Percentiles rank a stretch among this genome's conserved stretches.
These are phyloP conservation scores for Morpho helenor DNA, from an alignment of 2,888 invertebrate genomes.

Conservation along the genomic window DNA sequence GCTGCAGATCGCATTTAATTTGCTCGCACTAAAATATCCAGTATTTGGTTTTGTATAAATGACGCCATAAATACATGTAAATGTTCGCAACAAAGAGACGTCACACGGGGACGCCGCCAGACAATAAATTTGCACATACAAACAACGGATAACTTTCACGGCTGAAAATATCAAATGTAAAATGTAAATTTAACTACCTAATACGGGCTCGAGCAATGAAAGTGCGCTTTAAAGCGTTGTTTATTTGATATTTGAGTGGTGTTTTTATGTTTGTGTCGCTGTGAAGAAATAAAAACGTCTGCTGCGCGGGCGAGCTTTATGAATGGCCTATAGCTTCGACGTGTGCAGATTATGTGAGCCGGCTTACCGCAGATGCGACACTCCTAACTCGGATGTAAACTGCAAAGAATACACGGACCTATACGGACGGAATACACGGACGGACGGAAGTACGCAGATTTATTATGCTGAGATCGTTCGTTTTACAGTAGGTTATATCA, in stretches of 20 bases:
- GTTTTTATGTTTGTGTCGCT: conserved; percentile 69
- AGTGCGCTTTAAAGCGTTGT: conserved; percentile 65
- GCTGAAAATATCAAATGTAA: conserved; percentile 74
- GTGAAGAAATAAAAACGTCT: conserved; percentile 74
- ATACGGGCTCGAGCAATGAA: conserved; percentile 63
- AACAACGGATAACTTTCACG: conserved; percentile 47
- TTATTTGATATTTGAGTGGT: conserved; percentile 70
- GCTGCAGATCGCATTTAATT: conserved; percentile 39
- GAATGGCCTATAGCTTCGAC: conserved; percentile 56
- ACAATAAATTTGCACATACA: conserved; percentile 55
- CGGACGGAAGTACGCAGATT: no score
- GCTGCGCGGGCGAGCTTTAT: conserved; percentile 56
- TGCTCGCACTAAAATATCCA: conserved; percentile 52
- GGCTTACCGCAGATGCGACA: conserved; percentile 36
- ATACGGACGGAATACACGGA: no score
- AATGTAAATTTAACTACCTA: conserved; percentile 77
- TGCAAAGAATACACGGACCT: no score
- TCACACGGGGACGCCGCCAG: conserved; percentile 45
- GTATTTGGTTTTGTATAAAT: conserved; percentile 61
- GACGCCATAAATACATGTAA: conserved; percentile 68
- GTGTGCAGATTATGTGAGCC: conserved; percentile 35
- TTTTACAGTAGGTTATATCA: no score
- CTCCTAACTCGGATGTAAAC: not conserved
- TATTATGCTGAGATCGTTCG: no score
- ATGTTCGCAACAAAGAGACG: conserved; percentile 62